phyloP scores from a whole-genome alignment of 1,140 invertebrate genomes.

The Hylyphantes graminicola region DNA sequence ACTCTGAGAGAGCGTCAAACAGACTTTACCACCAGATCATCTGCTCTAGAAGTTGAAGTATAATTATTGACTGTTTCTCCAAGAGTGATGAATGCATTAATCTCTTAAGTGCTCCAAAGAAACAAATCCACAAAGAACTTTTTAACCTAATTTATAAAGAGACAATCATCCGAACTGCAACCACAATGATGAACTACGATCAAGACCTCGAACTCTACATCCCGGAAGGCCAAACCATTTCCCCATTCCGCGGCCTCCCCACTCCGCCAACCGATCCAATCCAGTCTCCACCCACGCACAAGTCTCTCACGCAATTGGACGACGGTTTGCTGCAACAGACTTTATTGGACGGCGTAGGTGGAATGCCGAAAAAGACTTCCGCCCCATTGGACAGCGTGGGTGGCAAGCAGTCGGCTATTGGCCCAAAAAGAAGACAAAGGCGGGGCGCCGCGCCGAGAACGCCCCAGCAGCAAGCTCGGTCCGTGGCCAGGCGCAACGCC shows the following conservation, averaged over 20 bases:
- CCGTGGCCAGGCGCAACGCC: slow-evolving; percentile 69
- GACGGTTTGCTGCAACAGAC: neutral
- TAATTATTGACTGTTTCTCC: neutral
- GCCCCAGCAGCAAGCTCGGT: slow-evolving; percentile 62
- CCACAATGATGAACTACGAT: neutral
- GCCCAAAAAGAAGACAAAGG: slow-evolving; percentile 21
- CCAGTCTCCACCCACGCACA: slow-evolving; percentile 41
- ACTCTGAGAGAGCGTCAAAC: too few species aligned
- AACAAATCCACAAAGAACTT: neutral
- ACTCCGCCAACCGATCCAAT: neutral
- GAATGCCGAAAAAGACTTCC: slow-evolving; percentile 8
- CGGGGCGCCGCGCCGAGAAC: slow-evolving; percentile 31
- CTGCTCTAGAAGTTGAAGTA: neutral
- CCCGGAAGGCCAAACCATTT: neutral
- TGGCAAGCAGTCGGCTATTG: slow-evolving; percentile 35
- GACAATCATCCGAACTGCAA: neutral
- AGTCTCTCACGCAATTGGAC: slow-evolving; percentile 32
- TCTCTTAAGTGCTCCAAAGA: neutral
- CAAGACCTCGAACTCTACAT: neutral
- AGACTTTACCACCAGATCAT: neutral
- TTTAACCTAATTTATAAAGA: neutral
- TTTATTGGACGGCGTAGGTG: slow-evolving; percentile 45
- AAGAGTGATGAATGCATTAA: neutral
- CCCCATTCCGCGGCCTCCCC: neutral
- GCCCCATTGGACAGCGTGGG: slow-evolving; percentile 48